These are phyloP conservation scores for Eupithecia pulchellata DNA, from an alignment of 2,888 invertebrate species.

Conservation along the genomic window DNA sequence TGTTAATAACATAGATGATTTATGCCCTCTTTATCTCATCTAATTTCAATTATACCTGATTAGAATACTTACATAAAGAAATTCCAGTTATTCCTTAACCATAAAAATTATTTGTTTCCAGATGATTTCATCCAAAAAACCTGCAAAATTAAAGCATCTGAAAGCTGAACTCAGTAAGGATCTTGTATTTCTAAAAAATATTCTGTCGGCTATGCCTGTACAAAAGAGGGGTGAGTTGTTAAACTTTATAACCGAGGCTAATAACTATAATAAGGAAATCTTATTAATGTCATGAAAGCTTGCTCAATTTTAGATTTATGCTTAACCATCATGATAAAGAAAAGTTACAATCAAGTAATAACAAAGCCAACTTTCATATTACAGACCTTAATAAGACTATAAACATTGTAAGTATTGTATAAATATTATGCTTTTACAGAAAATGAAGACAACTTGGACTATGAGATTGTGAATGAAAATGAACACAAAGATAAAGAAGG, in stretches of 20 bases:
- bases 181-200: conserved; percentile 84
- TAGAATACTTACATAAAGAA: background rate
- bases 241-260: background rate
- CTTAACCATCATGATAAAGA: background rate
- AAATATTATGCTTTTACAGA: conserved; percentile 52
- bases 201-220: conserved; percentile 84
- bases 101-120: conserved; percentile 14
- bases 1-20: too few relatives aligned
- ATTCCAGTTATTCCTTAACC: background rate
- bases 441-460: conserved; percentile 69
- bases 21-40: background rate
- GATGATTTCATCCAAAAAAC: conserved; percentile 52
- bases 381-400: background rate
- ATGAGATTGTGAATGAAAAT: conserved; percentile 65
- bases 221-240: conserved; percentile 71
- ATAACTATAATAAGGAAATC: background rate
- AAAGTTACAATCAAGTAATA: background rate
- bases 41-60: background rate
- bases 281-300: background rate
- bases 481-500: conserved; percentile 58
- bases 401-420: background rate
- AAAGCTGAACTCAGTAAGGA: conserved; percentile 79
- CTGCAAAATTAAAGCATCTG: conserved; percentile 65
- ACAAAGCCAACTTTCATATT: background rate
- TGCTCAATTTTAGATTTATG: background rate